Base-by-base conservation (phyloP, 1,140 invertebrate genomes). In the Armadillidium nasatum region DNA sequence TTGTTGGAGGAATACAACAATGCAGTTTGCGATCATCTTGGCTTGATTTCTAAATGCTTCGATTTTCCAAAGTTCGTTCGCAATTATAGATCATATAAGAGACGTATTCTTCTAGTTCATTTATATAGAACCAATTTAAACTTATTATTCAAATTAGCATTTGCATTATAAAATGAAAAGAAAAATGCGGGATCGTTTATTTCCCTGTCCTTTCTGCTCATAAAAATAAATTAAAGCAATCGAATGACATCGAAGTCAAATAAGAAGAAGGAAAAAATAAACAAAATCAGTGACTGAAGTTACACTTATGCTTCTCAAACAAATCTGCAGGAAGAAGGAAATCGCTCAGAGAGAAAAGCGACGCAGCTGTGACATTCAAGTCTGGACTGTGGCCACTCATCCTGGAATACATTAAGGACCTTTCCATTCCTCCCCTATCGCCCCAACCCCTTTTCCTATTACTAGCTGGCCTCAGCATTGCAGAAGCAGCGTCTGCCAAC, bases 371-470 rank as follows among this genome's bases (percentile, higher is more conserved):
- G 50, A 60, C 50, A 60, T 60, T 60, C 11, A 60, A 60, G 50
- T 60, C 50, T 60, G 50, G 50, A 60, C 50, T 60, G 50, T 60
- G 50, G 50, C 50, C 50, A 60, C 50, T 60, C 50, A 60, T 60
- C 50, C 50, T 60, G 50, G 50, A 60, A 60, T 60, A 60, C 50
- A 60, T 60, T 60, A 60, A 60, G 50, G 50, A 13, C 50, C 19
- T 60, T 60, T 60, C 50, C 50, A 60, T 19, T 19, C 7, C 50
- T 33, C 33, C 33, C 33, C 33, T 33, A 33, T 33, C 33, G 33
- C 33, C 33, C 33, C 33, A 33, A 33, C 33, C 33, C 33, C 33
- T 3, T 33, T 33, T 7, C 50, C 50, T 19, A 60, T 60, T 60
- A 60, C 50, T 60, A 60, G 50, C 50, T 60, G 50, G 50, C 50